Conservation (phyloP, 1,140 invertebrate genomes). For the Oedothorax gibbosus region DNA sequence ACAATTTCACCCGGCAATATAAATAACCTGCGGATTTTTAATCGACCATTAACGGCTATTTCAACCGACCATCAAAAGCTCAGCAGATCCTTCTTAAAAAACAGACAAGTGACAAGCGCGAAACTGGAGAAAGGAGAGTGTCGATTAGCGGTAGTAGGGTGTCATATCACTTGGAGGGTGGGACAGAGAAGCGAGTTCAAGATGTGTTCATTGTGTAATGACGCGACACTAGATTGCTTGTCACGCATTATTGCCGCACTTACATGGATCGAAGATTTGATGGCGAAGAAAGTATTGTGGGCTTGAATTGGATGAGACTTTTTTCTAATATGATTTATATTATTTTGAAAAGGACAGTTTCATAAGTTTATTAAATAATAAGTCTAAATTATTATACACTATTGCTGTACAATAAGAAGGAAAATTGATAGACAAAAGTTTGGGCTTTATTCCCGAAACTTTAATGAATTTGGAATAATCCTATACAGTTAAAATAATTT, state of each 20-base stretch:
- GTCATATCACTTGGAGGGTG: constrained; percentile 19
- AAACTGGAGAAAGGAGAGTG: constrained; percentile 12
- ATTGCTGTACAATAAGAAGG: no score
- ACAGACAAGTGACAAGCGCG: constrained; percentile 25
- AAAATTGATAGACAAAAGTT: no score
- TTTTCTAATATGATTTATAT: no score
- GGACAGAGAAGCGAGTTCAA: not conserved
- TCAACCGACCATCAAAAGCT: constrained; percentile 16
- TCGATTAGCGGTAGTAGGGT: constrained; percentile 27
- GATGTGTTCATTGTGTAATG: constrained; percentile 40
- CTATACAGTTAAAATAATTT: no score
- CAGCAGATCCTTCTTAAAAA: constrained; percentile 23
- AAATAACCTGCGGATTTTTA: not conserved
- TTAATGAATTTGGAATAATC: no score
- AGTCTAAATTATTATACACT: no score
- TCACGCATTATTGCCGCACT: constrained; percentile 5
- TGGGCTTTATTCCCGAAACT: no score
- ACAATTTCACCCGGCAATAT: not conserved
- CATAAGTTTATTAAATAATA: no score
- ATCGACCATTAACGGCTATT: constrained; percentile 17
- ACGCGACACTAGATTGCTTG: constrained; percentile 26
- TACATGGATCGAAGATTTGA: no score
- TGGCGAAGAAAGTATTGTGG: no score
- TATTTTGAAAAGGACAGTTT: no score
- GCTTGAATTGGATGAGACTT: no score